phyloP scores from a whole-genome alignment of 2,888 invertebrate species.

The Pseudococcus longispinus region DNA sequence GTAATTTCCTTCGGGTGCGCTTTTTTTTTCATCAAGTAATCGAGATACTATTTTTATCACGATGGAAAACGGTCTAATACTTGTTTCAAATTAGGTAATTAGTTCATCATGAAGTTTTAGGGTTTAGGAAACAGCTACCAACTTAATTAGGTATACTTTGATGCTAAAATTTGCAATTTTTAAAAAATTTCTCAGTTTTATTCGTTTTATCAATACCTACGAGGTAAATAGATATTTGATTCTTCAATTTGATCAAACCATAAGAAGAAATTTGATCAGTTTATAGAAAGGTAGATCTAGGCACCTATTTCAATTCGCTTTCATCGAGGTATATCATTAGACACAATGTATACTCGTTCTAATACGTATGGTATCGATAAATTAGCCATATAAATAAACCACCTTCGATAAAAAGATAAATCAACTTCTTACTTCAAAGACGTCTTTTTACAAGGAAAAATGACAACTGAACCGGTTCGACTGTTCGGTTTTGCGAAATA shows the following conservation, averaged over 20 bases:
- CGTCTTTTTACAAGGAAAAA: not conserved
- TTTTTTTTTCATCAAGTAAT: not conserved
- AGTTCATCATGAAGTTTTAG: not conserved
- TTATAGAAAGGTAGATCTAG: too few relatives aligned
- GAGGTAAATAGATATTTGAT: too few relatives aligned
- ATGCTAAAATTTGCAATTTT: too few relatives aligned
- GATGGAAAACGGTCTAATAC: not conserved
- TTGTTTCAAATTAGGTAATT: not conserved
- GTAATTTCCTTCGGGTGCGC: not conserved
- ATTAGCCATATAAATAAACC: not conserved
- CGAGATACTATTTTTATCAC: not conserved
- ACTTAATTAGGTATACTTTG: too few relatives aligned
- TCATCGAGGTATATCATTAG: not conserved
- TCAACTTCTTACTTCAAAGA: not conserved
- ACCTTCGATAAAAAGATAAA: not conserved
- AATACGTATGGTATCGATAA: not conserved
- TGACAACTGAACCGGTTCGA: not conserved
- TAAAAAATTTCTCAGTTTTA: too few relatives aligned
- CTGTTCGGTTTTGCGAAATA: not conserved
- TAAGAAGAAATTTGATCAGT: too few relatives aligned
- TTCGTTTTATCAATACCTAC: too few relatives aligned
- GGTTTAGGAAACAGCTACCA: too few relatives aligned
- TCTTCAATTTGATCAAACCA: too few relatives aligned
- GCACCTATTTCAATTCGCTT: not conserved
- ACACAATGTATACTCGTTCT: not conserved